phyloP scores from a whole-genome alignment of 2,113 vertebrate species.

The Rhea pennata region DNA sequence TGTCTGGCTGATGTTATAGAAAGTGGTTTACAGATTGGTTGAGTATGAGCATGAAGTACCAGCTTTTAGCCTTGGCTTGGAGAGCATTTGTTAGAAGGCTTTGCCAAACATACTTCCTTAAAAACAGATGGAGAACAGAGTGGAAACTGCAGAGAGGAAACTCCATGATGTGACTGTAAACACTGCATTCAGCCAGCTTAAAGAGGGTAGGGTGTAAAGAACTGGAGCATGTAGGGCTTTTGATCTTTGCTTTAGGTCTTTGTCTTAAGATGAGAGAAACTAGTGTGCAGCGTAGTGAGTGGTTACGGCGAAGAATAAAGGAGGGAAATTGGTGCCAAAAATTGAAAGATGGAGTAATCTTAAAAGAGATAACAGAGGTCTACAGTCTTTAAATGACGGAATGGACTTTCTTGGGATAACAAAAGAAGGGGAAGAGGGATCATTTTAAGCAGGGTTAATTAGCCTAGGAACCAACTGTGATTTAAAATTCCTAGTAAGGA shows the following conservation, averaged over 20 bases:
- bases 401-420: not conserved
- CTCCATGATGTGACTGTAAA: fast-evolving
- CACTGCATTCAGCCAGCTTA: not conserved
- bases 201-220: not conserved
- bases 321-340: not conserved
- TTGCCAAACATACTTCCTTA: not conserved
- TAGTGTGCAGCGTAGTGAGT: not conserved
- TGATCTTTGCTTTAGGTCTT: not conserved
- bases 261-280: not conserved
- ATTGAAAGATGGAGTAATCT: not conserved
- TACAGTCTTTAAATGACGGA: not conserved
- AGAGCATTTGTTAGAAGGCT: not conserved
- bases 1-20: not conserved
- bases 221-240: not conserved
- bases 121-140: not conserved
- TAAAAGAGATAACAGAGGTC: not conserved
- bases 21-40: not conserved
- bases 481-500: not conserved
- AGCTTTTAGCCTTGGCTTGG: constrained; percentile 13
- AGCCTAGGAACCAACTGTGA: not conserved
- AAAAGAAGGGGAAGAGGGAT: not conserved
- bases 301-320: not conserved
- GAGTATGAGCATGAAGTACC: not conserved
- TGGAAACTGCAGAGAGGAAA: not conserved
- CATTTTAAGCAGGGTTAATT: not conserved